A percentile compares a stretch with the other conserved stretches of the same genome.
phyloP scores from a whole-genome alignment of 2,797 vertebrate genomes.

The Cuniculus paca region DNA sequence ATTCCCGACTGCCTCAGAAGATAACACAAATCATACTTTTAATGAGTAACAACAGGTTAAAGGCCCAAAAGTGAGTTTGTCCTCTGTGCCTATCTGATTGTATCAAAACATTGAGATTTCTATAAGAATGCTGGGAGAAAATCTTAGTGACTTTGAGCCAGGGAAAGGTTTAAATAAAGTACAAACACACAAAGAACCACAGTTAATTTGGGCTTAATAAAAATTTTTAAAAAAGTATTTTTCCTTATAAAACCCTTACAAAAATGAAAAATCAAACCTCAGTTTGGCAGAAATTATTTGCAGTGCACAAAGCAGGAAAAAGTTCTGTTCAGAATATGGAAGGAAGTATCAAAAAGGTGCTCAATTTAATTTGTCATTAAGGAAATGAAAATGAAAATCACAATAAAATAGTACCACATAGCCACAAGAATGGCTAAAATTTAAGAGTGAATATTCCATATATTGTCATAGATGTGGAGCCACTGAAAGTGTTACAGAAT shows the following conservation, averaged over 20 bases:
- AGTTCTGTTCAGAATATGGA: not conserved
- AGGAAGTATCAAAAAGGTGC: not conserved
- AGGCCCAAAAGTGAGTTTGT: not conserved
- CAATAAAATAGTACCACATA: not conserved
- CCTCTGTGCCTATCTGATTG: not conserved
- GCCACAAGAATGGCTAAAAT: not conserved
- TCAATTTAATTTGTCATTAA: not conserved
- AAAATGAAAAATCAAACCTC: slow-evolving; percentile 40
- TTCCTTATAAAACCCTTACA: not conserved
- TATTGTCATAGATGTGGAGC: not conserved
- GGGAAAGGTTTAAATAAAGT: not conserved
- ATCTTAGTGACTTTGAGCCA: not conserved
- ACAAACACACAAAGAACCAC: not conserved
- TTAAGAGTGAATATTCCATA: not conserved
- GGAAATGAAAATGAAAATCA: not conserved
- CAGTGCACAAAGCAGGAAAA: not conserved
- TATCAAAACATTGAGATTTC: not conserved
- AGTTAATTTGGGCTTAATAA: not conserved
- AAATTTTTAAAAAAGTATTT: slow-evolving; percentile 23
- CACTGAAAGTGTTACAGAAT: not conserved
- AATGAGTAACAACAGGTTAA: not conserved
- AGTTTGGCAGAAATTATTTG: not conserved
- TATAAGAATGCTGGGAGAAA: not conserved
- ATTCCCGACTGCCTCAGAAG: not conserved
- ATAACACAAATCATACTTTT: not conserved